Conservation (phyloP, 2,113 vertebrate species). For the Irena cyanogastra region DNA sequence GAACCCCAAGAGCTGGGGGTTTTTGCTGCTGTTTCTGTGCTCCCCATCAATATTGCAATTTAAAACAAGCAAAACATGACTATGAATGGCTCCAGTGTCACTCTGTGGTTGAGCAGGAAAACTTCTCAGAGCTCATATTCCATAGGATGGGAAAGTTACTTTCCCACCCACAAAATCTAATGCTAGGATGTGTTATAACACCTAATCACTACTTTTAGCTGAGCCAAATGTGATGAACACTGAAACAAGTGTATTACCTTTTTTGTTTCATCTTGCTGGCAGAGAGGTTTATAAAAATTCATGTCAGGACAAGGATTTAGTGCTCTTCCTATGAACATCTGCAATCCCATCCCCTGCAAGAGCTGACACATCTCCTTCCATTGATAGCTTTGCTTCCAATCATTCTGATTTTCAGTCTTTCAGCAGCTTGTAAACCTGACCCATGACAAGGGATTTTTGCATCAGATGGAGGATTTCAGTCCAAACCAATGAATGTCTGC, state of each 20-base stretch:
- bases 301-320: not conserved
- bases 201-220: not conserved
- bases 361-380: conserved; percentile 15
- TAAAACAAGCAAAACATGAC: not conserved
- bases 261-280: not conserved
- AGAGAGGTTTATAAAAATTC: conserved; percentile 29
- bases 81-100: not conserved
- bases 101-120: not conserved
- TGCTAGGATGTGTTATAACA: not conserved
- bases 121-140: not conserved
- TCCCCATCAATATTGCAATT: not conserved
- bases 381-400: not conserved
- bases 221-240: not conserved
- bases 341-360: not conserved
- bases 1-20: accelerated
- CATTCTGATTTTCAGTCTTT: not conserved
- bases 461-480: not conserved
- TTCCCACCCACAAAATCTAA: not conserved
- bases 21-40: not conserved
- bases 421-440: not conserved
- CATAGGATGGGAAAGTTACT: not conserved
- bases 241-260: not conserved
- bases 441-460: not conserved
- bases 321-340: not conserved
- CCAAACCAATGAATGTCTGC: not conserved